Base-by-base conservation (phyloP, 1,140 invertebrate genomes). In the Drosophila persimilis region DNA sequence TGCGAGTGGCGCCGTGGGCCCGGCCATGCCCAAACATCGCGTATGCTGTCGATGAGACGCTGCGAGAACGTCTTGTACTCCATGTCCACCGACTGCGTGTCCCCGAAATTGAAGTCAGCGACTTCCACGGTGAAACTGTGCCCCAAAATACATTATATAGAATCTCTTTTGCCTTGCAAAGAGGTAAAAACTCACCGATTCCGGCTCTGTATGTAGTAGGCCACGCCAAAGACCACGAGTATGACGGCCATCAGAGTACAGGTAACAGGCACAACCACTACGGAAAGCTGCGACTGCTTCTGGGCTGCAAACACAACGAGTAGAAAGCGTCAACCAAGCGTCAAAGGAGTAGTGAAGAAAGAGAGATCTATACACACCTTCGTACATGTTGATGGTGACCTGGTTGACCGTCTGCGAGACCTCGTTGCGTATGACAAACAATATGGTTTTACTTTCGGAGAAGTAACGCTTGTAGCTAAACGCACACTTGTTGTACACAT, bases 41-140 rank as follows among this genome's bases (percentile, higher is more conserved):
- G 91, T 72, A 97, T 94, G n/a, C 95, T 96, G 71, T 97, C 96
- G 26, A 94, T 92, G 2, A 97, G 92, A 46, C 96, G 92, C 80
- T 97, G 96, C 5, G 93, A 93, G 83, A 97, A 97, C 22, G 96
- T 96, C 92, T 97, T 97, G 80, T 97, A 97, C 70, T 97, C 96
- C 90, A 96, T 93, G 63, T 97, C 95, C 8, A 94, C 93, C 39
- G 92, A 93, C 90, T 94, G 94, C 24, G 91, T 92, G 73, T 96
- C 94, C 1, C 96, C 95, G 90, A 97, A 97, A 91, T 97, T 96
- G 81, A 97, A 97, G 89, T 97, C 95, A 0, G 96, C 96, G 2
- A 97, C 96, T 93, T 97, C 96, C 15, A 97, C 93, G 2, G 93
- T 95, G 77, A 95, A 96, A 73, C 96, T 95, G 85, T 47, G 3